These are phyloP conservation scores for Bettongia penicillata DNA, from an alignment of 2,113 vertebrate species.

Conservation along the genomic window DNA sequence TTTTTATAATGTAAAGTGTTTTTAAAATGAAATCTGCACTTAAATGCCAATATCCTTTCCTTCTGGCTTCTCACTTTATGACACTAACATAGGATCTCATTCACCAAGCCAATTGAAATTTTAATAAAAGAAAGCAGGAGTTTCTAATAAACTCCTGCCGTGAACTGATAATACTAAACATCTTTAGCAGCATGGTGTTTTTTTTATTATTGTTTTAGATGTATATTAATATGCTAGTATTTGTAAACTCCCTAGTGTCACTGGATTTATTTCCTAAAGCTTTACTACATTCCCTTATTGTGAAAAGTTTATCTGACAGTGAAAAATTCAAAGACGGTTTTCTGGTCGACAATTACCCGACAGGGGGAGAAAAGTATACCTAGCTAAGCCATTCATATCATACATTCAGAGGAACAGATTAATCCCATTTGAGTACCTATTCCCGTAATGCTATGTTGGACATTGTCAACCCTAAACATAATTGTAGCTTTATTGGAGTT, in stretches of 20 bases:
- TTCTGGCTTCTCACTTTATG: conserved; percentile 91
- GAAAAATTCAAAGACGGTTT: conserved; percentile 77
- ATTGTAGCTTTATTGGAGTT: conserved; percentile 44
- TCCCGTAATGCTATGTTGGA: conserved; percentile 68
- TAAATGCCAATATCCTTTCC: conserved; percentile 91
- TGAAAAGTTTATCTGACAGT: conserved; percentile 83
- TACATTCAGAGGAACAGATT: conserved; percentile 63
- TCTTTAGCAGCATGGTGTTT: conserved; percentile 91
- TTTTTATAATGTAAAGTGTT: conserved; percentile 84
- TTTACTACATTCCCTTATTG: conserved; percentile 80
- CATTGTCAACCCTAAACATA: neutral
- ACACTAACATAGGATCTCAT: conserved; percentile 90
- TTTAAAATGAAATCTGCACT: conserved; percentile 89
- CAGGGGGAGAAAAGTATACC: conserved; percentile 60
- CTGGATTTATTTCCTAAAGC: conserved; percentile 87
- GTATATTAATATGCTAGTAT: conserved; percentile 93
- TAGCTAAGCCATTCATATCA: conserved; percentile 67
- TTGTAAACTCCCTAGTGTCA: conserved; percentile 90
- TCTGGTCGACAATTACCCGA: conserved; percentile 71
- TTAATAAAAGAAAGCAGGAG: conserved; percentile 93
- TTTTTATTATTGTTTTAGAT: conserved; percentile 92
- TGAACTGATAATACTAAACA: conserved; percentile 89
- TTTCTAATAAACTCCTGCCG: conserved; percentile 93
- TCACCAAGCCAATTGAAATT: conserved; percentile 92
- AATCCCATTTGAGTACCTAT: conserved; percentile 49